Evolutionary conservation across 2,888 invertebrate genomes (phyloP), one percentile per base, ranked within the genome.

Genomic region (Chesias legatella): DNA sequence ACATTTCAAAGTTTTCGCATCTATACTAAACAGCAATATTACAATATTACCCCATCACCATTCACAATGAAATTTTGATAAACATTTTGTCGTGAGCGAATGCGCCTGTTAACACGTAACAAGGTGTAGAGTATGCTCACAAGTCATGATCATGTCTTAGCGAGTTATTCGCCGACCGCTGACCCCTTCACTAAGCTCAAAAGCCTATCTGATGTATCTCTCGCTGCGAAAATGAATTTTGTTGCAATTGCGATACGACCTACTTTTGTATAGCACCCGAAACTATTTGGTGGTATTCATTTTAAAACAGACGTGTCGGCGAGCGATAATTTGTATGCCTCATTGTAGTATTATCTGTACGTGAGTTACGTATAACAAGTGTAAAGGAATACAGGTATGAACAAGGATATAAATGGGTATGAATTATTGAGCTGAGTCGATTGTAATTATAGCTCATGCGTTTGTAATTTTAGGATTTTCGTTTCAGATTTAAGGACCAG

Each of bases 101-200:
- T 81, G 79, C 77, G 84, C 70, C 85, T 84, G 85, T 86, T 88
- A 85, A 84, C 86, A 88, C 83, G 78, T 88, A 88, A 86, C 88
- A 75, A 88, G 85, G 86, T 88, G 86, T 86, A 76, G 85, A 88
- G 72, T 79, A 79, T 82, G 81, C 44, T 48, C 50, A 51, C 53
- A 81, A 85, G 86, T 84, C 85, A 85, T 84, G 85, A 85, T 81
- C 84, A 82, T 82, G 86, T 84, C 85, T 88, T 79, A 78, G 69
- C 82, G 63, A 83, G 84, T 83, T 86, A 82, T 86, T 73, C 81
- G 77, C 79, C 84, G 83, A 85, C 79, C 85, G 81, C 80, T 86
- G 85, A 85, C 84, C 84, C 62, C 67, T 45, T 37, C 38, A 56
- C 49, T 48, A 67, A 68, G 64, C 60, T 54, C 53, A 72, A 72